Conservation (phyloP, 1,140 invertebrate genomes). For the Drosophila malerkotliana region DNA sequence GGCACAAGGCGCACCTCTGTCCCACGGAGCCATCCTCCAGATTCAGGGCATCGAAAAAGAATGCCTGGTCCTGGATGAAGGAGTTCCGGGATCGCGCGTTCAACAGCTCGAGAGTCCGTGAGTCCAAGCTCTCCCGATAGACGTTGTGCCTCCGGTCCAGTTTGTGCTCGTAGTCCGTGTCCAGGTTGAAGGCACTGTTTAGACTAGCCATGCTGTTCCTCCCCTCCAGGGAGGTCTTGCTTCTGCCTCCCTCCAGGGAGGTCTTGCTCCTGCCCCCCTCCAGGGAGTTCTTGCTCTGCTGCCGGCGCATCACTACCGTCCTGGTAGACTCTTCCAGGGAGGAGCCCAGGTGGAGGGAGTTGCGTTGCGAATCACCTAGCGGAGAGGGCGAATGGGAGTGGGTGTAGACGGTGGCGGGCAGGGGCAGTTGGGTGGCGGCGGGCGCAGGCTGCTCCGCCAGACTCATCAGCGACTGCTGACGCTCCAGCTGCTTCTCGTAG, state of each 20-base stretch:
- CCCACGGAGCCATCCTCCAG: constrained; percentile 63
- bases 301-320: constrained; percentile 36
- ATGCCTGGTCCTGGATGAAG: constrained; percentile 61
- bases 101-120: constrained; percentile 70
- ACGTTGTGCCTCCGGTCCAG: constrained; percentile 75
- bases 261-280: constrained; percentile 55
- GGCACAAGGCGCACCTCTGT: constrained; percentile 36
- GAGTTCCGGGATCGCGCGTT: constrained; percentile 77
- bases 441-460: constrained; percentile 56
- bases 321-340: constrained; percentile 32
- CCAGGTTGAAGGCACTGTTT: constrained; percentile 62
- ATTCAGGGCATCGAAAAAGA: constrained; percentile 68
- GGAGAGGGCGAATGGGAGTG: constrained; percentile 49
- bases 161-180: constrained; percentile 75
- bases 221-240: constrained; percentile 38
- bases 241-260: constrained; percentile 43
- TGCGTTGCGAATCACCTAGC: constrained; percentile 18
- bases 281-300: constrained; percentile 28
- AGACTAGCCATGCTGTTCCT: constrained; percentile 54
- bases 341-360: constrained; percentile 19
- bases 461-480: constrained; percentile 73
- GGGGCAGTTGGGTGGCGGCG: constrained; percentile 32
- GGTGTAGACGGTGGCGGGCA: constrained; percentile 36
- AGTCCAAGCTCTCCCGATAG: constrained; percentile 78
- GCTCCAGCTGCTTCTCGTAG: constrained; percentile 80